Evolutionary conservation across 1,140 invertebrate species (phyloP).

Genomic region (Lerema accius): DNA sequence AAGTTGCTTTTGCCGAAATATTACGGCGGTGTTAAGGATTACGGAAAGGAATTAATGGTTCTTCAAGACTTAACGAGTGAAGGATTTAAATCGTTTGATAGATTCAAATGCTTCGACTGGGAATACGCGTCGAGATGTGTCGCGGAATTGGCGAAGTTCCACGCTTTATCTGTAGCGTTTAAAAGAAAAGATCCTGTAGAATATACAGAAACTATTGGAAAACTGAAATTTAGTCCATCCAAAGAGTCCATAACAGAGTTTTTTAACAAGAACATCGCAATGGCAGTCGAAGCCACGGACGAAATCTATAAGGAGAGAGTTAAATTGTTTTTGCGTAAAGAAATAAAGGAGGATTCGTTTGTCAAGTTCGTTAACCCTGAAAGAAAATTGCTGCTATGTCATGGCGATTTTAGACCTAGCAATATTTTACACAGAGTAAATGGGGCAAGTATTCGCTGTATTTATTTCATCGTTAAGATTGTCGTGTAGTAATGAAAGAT

Average conservation of each 20-base stretch:
- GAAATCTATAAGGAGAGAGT: no score
- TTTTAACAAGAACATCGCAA: no score
- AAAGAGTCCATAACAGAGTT: no score
- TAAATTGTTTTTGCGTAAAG: not conserved
- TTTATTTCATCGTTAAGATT: no score
- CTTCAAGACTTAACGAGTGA: constrained; percentile 49
- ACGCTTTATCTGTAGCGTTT: constrained; percentile 55
- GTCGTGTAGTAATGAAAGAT: no score
- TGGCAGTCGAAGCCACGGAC: no score
- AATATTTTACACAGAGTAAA: constrained; percentile 42
- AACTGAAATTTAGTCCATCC: not conserved
- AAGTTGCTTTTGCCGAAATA: constrained; percentile 32
- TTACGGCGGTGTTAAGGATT: constrained; percentile 41
- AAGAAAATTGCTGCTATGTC: constrained; percentile 16
- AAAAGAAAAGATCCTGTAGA: constrained; percentile 40
- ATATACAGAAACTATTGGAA: constrained; percentile 34
- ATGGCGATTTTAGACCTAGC: constrained; percentile 43
- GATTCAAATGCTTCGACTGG: constrained; percentile 55
- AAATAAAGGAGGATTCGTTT: not conserved
- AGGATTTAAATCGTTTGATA: constrained; percentile 50
- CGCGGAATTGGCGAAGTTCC: constrained; percentile 53
- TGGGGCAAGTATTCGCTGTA: constrained; percentile 10
- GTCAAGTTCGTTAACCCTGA: not conserved
- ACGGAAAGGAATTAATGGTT: constrained; percentile 48
- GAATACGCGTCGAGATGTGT: constrained; percentile 47